Percentiles rank a stretch among this genome's conserved stretches.
These are phyloP conservation scores for Alentia gelatinosa DNA, from an alignment of 2,888 invertebrate genomes.

Conservation along the genomic window DNA sequence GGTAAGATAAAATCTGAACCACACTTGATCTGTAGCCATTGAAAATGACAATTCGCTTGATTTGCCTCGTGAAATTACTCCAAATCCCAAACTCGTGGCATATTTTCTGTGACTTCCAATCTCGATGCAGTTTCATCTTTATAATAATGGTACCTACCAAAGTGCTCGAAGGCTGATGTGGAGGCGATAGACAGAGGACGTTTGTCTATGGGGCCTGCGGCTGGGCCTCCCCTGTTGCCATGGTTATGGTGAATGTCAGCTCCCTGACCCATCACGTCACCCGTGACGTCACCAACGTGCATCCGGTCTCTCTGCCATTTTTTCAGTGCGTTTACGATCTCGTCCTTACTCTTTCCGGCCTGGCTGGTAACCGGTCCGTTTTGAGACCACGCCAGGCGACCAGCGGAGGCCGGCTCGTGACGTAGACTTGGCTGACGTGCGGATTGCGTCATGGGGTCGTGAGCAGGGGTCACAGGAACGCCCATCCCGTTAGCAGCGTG, in stretches of 20 bases:
- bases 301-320: constrained; percentile 72
- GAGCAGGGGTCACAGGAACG: not conserved
- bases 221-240: not conserved
- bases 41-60: too few species aligned
- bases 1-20: too few species aligned
- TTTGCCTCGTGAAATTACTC: too few species aligned
- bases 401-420: not conserved
- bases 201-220: not conserved
- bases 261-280: not conserved
- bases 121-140: too few species aligned
- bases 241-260: not conserved
- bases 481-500: not conserved
- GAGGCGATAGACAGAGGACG: constrained; percentile 26
- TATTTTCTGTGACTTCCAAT: too few species aligned
- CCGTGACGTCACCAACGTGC: not conserved
- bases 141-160: not conserved
- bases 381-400: not conserved
- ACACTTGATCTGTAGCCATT: too few species aligned
- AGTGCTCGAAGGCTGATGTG: constrained; percentile 45
- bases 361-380: not conserved
- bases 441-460: not conserved
- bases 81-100: too few species aligned
- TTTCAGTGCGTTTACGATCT: constrained; percentile 70
- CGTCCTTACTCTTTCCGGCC: constrained; percentile 38
- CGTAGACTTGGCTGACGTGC: not conserved